These are phyloP conservation scores for Pocota personata DNA, from an alignment of 2,888 invertebrate genomes.

Conservation along the genomic window DNA sequence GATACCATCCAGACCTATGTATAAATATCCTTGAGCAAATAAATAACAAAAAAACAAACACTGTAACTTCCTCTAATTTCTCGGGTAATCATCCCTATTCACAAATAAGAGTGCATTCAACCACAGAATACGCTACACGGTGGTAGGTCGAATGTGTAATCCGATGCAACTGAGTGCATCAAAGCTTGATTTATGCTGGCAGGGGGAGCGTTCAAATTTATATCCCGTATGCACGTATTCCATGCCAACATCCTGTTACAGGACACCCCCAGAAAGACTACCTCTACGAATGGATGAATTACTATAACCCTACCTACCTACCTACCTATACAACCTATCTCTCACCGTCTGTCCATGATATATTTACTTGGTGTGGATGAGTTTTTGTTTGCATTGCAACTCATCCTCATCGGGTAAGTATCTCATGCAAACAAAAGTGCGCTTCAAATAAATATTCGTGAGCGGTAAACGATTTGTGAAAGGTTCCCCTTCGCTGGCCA, in stretches of 20 bases:
- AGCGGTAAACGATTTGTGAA: conserved; percentile 27
- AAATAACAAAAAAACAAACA: conserved; percentile 35
- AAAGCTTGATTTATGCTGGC: conserved; percentile 68
- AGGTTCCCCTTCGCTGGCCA: conserved; percentile 42
- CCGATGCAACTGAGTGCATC: conserved; percentile 43
- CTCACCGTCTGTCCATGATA: conserved; percentile 22
- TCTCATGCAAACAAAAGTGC: conserved; percentile 1
- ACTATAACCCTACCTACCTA: conserved; percentile 23
- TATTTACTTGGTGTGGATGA: conserved; percentile 16
- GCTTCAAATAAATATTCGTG: conserved; percentile 21
- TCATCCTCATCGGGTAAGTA: conserved; percentile 5
- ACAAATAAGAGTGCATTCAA: conserved; percentile 57
- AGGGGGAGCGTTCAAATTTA: conserved; percentile 33
- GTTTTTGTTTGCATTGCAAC: conserved; percentile 27
- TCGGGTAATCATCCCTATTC: conserved; percentile 33
- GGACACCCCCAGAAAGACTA: conserved; percentile 22
- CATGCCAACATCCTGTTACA: conserved; percentile 41
- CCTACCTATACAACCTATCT: not conserved
- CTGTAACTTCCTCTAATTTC: conserved; percentile 24
- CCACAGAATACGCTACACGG: conserved; percentile 19
- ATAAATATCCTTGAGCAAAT: conserved; percentile 7
- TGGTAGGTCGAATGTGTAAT: conserved; percentile 63
- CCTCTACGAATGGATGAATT: conserved; percentile 32
- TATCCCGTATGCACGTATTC: conserved; percentile 50
- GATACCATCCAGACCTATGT: not conserved